A percentile compares a stretch with the other conserved stretches of the same genome.
phyloP scores from a whole-genome alignment of 1,140 invertebrate species.

The Microplitis demolitor region DNA sequence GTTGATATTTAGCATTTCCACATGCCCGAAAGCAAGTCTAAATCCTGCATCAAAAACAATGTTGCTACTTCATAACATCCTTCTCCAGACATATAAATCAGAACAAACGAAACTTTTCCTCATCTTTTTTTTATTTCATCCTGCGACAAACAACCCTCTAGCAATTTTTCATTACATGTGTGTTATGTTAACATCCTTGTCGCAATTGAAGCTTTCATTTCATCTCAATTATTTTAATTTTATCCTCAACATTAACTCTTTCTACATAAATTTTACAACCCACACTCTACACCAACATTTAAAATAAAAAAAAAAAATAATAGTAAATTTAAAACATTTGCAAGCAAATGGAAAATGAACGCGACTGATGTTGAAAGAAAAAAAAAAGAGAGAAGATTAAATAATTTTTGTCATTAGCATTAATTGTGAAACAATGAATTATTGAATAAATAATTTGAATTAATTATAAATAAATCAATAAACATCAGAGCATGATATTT shows the following conservation, averaged over 20 bases:
- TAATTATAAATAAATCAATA: background rate
- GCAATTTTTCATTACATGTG: conserved; percentile 36
- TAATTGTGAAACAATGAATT: background rate
- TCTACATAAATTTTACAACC: background rate
- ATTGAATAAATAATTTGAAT: background rate
- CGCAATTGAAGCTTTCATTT: background rate
- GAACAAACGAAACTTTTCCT: conserved; percentile 37
- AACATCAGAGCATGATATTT: background rate
- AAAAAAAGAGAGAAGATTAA: background rate
- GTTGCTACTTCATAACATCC: conserved; percentile 27
- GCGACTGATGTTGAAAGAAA: background rate
- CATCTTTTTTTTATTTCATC: conserved; percentile 22
- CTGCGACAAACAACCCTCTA: conserved; percentile 27
- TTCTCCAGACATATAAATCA: conserved; percentile 40
- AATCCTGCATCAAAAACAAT: conserved; percentile 18
- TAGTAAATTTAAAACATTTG: background rate
- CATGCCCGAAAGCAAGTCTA: conserved; percentile 10
- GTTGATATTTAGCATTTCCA: background rate
- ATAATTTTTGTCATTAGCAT: background rate
- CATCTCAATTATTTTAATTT: background rate
- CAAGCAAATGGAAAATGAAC: background rate
- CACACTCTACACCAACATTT: background rate
- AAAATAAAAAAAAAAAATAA: background rate
- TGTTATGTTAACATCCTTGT: conserved; percentile 10
- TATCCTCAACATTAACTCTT: background rate